Conservation (phyloP, 2,888 invertebrate genomes). For the Escarpia spicata region DNA sequence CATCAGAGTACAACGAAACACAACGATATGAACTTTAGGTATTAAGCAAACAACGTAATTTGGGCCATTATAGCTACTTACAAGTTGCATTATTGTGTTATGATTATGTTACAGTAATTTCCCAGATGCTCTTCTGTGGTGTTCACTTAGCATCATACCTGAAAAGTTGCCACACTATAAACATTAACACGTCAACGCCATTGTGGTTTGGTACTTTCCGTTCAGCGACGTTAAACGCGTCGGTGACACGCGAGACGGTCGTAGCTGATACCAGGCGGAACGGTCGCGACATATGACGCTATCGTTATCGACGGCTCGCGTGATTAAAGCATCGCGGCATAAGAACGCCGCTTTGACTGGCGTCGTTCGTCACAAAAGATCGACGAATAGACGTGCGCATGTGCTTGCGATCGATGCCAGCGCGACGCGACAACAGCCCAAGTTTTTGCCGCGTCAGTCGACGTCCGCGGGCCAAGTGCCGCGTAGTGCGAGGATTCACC, state of each 20-base stretch:
- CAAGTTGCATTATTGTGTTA: neutral
- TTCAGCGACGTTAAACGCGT: neutral
- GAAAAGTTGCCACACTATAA: neutral
- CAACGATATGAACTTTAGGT: neutral
- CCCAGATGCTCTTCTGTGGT: neutral
- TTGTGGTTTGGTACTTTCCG: neutral
- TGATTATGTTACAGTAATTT: neutral
- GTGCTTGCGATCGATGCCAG: neutral
- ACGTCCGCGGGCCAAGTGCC: neutral
- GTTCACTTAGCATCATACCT: neutral
- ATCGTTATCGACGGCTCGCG: neutral
- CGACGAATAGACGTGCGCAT: neutral
- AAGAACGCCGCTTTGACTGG: neutral
- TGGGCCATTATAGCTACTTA: neutral
- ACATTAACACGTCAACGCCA: too few species aligned
- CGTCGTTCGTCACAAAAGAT: conserved; percentile 9
- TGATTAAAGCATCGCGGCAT: neutral
- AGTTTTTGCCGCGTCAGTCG: neutral
- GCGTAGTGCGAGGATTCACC: neutral
- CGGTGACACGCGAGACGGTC: neutral
- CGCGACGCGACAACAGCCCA: neutral
- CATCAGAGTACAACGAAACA: too few species aligned
- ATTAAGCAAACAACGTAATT: neutral
- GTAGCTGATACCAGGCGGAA: neutral
- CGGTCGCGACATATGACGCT: neutral